A percentile compares a stretch with the other conserved stretches of the same genome.
Evolutionary conservation across 2,113 vertebrate genomes (phyloP).

Genomic region (Ailuropoda melanoleuca): DNA sequence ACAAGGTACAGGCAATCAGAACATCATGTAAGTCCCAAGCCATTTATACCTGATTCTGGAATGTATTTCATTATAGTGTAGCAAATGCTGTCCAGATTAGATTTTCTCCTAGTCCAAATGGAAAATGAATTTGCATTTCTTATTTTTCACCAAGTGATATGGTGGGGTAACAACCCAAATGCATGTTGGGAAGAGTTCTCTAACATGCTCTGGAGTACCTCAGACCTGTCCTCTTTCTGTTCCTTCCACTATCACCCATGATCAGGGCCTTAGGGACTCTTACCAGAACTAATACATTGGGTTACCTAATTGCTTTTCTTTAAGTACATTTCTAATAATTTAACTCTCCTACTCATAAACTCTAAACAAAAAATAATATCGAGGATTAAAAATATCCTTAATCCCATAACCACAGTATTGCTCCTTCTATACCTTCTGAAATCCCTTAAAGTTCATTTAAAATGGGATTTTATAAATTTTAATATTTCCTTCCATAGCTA

Average conservation of each 20-base stretch:
- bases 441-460: constrained; percentile 13
- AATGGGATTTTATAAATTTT: constrained; percentile 4
- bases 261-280: not conserved
- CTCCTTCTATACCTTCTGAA: not conserved
- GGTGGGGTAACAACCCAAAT: not conserved
- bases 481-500: not conserved
- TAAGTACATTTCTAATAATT: not conserved
- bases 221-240: not conserved
- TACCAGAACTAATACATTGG: not conserved
- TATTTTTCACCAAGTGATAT: not conserved
- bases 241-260: not conserved
- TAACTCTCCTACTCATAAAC: not conserved
- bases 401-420: not conserved
- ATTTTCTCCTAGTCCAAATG: not conserved
- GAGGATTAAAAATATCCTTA: not conserved
- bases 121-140: constrained; percentile 1
- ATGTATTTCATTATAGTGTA: not conserved
- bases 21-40: not conserved
- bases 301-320: not conserved
- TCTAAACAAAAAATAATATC: not conserved
- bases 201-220: not conserved
- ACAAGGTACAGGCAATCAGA: not conserved
- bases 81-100: not conserved
- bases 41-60: not conserved
- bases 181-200: not conserved